Base-by-base conservation (phyloP, 2,888 invertebrate genomes). In the Cosmia pyralina region DNA sequence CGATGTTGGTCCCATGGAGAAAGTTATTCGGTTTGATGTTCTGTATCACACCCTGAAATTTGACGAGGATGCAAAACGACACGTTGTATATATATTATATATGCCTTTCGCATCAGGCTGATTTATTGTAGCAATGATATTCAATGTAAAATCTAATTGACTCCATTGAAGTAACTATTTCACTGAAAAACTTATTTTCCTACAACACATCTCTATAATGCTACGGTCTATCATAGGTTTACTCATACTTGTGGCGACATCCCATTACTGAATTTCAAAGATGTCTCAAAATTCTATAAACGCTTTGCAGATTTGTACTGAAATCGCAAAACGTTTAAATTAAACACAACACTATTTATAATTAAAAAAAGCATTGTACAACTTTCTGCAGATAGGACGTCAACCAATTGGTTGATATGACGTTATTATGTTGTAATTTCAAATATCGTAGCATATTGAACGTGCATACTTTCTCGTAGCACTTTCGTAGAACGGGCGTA, bases 401-500 rank as follows among this genome's bases (percentile, higher is more conserved):
- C 10, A 22, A 22, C 8, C 17, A 59, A 72, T 64, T 53, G 52
- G 58, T 60, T 71, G n/a, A 22, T 13, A 48, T 13, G 57, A 55
- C 4, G 50, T 15, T 41, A 34, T 19, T 58, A 4, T 46, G 13
- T 58, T 75, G 19, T 50, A 28, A 75, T 50, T 50, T 75, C 7
- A 74, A 50, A 64, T 48, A 11, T 15, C 81, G 67, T 80, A 77
- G 81, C 77, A 59, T 64, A 34, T 28, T 60, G 10, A 10, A 28
- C 28, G 28, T 46, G 19, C 58, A 7, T 52, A 67, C 57, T 75
- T 66, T 63, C 62, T 80, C 77, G 77, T 77, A 77, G 77, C 81
- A 80, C 75, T 74, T 63, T 75, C 75, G 81, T 77, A 77, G 77
- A 66, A 28, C 65, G 50, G 52, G 75, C 75, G 77, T 77, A 77